Evolutionary conservation across 2,888 invertebrate genomes (phyloP), one percentile per base, ranked within the genome.

Genomic region (Plagiodera versicolora): DNA sequence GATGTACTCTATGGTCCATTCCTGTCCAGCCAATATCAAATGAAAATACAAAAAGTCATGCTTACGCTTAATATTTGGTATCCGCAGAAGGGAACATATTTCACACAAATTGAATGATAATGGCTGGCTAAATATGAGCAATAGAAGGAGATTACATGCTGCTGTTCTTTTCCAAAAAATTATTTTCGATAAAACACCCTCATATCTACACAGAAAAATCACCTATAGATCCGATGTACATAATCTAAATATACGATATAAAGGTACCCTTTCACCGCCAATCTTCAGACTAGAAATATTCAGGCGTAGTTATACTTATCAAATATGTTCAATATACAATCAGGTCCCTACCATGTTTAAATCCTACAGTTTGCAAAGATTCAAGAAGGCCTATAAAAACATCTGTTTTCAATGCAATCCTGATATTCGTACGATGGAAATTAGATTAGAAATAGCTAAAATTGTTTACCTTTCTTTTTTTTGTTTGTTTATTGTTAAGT

Each of bases 161-260:
- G 49, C 49, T 48, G 9, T 48, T 18, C 48, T 48, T 48, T 20
- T 46, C 9, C 46, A 16, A 46, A 46, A 46, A 16, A 47, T 20
- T 19, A 47, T 47, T 47, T n/a, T 47, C 47, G 19, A 47, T 47
- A 19, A 19, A 2, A n/a, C 32, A 32, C 49, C 49, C 14, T 14
- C 49, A 49, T 49, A 49, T 49, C 17, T 49, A 1, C 49, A 49
- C 30, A 49, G 10, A 49, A 49, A 49, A 24, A 49, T 49, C 24
- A 49, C 49, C 49, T 49, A 49, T 16, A 20, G 49, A 24, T 19
- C 49, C 24, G 49, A 49, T 24, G 11, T 49, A 14, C 49, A 20
- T 20, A 49, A 20, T 24, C 24, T 49, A 20, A 49, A 20, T 49
- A 30, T 20, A 3, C 24, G 49, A 24, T 10, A 49, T 49, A 11